Conservation (phyloP, 2,113 vertebrate genomes). For the Pedetes capensis region DNA sequence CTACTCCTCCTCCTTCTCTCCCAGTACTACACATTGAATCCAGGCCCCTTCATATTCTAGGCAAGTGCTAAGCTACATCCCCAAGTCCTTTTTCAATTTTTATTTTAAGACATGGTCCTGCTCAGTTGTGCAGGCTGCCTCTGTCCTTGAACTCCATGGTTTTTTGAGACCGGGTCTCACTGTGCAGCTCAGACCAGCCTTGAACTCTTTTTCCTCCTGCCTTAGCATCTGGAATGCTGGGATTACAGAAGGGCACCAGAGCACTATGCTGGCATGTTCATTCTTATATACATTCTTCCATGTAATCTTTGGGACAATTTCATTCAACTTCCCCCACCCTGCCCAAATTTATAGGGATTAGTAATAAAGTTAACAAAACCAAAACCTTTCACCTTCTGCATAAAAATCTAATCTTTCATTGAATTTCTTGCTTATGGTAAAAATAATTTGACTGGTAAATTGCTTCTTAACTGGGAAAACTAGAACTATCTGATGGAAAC, state of each 20-base stretch:
- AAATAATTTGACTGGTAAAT: neutral
- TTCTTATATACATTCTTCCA: neutral
- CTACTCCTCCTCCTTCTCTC: too few relatives aligned
- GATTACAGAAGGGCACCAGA: too few relatives aligned
- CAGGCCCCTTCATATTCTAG: too few relatives aligned
- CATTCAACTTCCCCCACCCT: neutral
- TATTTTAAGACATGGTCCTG: too few relatives aligned
- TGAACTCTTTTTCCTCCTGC: neutral
- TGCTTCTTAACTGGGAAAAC: neutral
- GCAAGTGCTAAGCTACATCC: too few relatives aligned
- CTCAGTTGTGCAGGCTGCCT: too few relatives aligned
- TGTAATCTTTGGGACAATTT: neutral
- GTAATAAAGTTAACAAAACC: neutral
- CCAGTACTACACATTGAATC: too few relatives aligned
- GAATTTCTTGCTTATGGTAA: neutral
- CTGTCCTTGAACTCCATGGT: too few relatives aligned
- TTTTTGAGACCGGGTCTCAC: too few relatives aligned
- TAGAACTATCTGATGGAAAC: neutral
- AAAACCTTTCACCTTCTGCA: neutral
- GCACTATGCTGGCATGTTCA: neutral
- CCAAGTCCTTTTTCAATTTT: too few relatives aligned
- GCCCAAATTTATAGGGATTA: neutral
- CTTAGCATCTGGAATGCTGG: too few relatives aligned
- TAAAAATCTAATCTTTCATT: neutral
- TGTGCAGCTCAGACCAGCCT: too few relatives aligned